Evolutionary conservation across 2,888 invertebrate species (phyloP), one percentile per base, ranked within the genome.

Genomic region (Gonocerus acuteangulatus): DNA sequence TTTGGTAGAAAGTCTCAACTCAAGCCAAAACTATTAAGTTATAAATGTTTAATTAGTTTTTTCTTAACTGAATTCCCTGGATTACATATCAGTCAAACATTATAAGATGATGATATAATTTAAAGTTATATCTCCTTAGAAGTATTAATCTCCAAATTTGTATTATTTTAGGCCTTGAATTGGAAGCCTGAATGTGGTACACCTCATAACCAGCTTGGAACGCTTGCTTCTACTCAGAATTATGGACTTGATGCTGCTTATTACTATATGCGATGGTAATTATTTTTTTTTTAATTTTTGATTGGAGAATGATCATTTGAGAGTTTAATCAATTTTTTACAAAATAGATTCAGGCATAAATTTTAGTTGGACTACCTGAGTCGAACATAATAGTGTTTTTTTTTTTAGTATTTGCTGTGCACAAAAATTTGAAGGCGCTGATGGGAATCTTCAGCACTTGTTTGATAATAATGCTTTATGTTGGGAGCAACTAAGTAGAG

Each of bases 131-230:
- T n/a, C n/a, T n/a, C n/a, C n/a, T n/a, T n/a, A n/a, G n/a, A n/a
- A n/a, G 32, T 32, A 32, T 32, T 32, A 9, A 32, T 32, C 32
- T 32, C 11, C 11, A 32, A 23, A 16, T 49, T 56, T 61, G n/a
- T n/a, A n/a, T n/a, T n/a, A n/a, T 62, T 85, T 66, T 86, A 89
- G 77, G 91, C 92, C 39, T 82, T 88, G 65, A 82, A 83, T 65
- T 79, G 87, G 63, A 86, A 88, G 73, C 83, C 86, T 49, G 81
- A 83, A 23, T 82, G 83, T 72, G 95, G 95, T 48, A 91, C 93
- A 87, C 92, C 95, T 1, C 89, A 91, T 72, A 95, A 96, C 76
- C 95, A 95, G 75, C 78, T 96, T 68, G 95, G 94, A 1, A 95
- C 93, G 16, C 75, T 96, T 56, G 85, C 85, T 63, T 84, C 87